Conservation (phyloP, 2,888 invertebrate genomes). For the Willowsia nigromaculata region DNA sequence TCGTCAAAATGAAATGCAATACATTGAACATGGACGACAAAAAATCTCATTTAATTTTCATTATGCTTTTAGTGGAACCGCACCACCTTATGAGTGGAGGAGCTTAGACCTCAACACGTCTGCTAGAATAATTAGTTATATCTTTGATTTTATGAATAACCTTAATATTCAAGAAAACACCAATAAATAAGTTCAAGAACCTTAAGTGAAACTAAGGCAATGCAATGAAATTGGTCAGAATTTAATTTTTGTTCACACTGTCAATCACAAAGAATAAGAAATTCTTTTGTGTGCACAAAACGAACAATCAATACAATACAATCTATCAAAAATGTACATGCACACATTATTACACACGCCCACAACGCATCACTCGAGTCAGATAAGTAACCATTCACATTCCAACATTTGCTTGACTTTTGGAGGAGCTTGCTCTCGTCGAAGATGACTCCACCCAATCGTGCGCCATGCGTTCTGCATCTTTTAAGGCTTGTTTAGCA, state of each 20-base stretch:
- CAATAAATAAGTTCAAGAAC: no score
- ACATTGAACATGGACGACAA: no score
- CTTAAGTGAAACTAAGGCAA: no score
- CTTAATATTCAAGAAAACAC: not conserved
- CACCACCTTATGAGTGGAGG: constrained; percentile 58
- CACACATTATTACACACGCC: not conserved
- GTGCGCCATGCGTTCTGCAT: constrained; percentile 45
- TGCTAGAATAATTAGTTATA: constrained; percentile 25
- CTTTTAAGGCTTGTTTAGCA: constrained; percentile 65
- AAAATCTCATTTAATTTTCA: not conserved
- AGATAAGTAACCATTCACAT: not conserved
- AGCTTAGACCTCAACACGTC: not conserved
- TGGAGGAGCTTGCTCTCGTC: constrained; percentile 28
- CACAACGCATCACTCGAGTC: no score
- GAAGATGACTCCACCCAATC: constrained; percentile 1
- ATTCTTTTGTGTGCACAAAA: not conserved
- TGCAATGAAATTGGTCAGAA: not conserved
- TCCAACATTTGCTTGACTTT: constrained; percentile 19
- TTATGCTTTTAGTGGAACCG: constrained; percentile 64
- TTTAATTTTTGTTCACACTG: not conserved
- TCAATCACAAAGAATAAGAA: not conserved
- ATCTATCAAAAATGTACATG: not conserved
- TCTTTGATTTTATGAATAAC: not conserved
- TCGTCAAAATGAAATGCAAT: no score
- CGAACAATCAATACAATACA: not conserved